Evolutionary conservation across 2,797 vertebrate genomes (phyloP), one percentile per base, ranked within the genome.

Genomic region (Myiotriccus ornatus): DNA sequence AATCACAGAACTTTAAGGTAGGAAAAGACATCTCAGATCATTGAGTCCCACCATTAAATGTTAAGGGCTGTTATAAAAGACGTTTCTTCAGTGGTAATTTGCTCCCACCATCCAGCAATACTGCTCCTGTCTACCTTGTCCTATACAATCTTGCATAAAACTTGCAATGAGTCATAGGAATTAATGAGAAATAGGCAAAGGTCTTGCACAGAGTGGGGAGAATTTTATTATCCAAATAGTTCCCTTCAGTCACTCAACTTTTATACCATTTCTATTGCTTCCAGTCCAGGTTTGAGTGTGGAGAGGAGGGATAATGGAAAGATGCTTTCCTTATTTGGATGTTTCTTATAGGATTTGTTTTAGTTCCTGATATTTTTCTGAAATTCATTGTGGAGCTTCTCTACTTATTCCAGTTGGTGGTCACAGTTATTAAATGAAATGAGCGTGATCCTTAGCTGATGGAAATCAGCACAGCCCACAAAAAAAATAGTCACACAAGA

Each of bases 221-320:
- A 80, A 19, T 57, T 74, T 63, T 49, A 34, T 11, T 55, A 9
- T 50, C 34, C 0, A 0, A 74, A 50, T 0, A 1, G 32, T 78
- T 88, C 81, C 27, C 17, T 81, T 7, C 7, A 53, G 14, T 20
- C 27, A n/a, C 47, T 18, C 23, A 52, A 20, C 5, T 60, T 79
- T 65, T 46, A 16, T 41, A 64, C 7, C 16, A 25, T n/a, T 30
- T 79, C 28, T 56, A 11, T 17, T 23, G 5, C 20, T 84, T 71
- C 46, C 27, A 71, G 13, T 14, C 7, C 41, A 75, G 53, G 12
- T 50, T 64, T 50, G 35, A 59, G 10, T 35, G 21, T 55, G 62
- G 41, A 78, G 32, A 73, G 75, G 14, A 49, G 5, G 6, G 7
- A 41, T 25, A 4, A 34, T 37, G 34, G 30, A 60, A 81, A 78